These are phyloP conservation scores for Acanthopagrus latus DNA, from an alignment of 2,797 vertebrate genomes.

Conservation along the genomic window DNA sequence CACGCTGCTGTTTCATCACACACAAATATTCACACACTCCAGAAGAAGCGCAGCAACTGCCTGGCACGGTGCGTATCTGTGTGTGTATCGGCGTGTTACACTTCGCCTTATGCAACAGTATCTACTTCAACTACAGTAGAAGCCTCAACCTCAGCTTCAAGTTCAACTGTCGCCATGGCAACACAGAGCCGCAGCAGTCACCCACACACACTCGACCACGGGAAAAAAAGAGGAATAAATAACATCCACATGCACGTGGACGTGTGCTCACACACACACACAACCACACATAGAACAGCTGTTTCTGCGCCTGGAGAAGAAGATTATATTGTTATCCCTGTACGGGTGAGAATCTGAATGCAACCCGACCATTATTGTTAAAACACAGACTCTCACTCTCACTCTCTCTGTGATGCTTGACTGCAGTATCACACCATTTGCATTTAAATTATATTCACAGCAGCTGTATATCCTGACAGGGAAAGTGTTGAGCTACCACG, in stretches of 20 bases:
- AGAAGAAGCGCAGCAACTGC: conserved; percentile 34
- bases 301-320: conserved; percentile 55
- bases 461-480: conserved; percentile 33
- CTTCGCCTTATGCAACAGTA: conserved; percentile 74
- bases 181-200: conserved; percentile 72
- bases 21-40: conserved; percentile 11
- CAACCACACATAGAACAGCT: conserved; percentile 55
- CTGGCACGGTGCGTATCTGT: conserved; percentile 16
- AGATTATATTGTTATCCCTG: conserved; percentile 66
- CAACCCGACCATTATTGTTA: conserved; percentile 58
- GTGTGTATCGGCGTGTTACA: conserved; percentile 49
- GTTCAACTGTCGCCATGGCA: conserved; percentile 81
- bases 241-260: conserved; percentile 40
- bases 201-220: conserved; percentile 62
- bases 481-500: conserved; percentile 31
- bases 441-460: conserved; percentile 68
- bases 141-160: conserved; percentile 73
- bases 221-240: not conserved
- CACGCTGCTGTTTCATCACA: conserved; percentile 41
- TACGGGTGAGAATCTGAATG: conserved; percentile 58
- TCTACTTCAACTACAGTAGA: conserved; percentile 78
- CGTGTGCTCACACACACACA: conserved; percentile 21
- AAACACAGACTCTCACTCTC: conserved; percentile 49
- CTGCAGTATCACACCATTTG: conserved; percentile 62
- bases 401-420: conserved; percentile 44